Evolutionary conservation across 1,140 invertebrate species (phyloP).

Genomic region (Microplitis mediator): DNA sequence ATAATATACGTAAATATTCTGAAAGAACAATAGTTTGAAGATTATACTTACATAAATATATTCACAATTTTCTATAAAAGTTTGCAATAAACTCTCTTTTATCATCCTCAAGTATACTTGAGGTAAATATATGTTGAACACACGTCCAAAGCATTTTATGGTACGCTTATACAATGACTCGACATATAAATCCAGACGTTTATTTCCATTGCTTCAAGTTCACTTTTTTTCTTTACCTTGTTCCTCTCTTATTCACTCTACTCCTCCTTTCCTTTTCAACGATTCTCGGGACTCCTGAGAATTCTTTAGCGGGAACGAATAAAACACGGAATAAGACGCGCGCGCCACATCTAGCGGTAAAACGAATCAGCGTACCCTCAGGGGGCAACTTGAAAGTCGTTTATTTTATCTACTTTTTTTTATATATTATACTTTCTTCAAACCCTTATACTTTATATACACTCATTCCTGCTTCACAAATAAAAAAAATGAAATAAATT

Average conservation of each 20-base stretch:
- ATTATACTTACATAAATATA: neutral
- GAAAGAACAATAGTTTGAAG: neutral
- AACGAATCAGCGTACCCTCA: constrained; percentile 13
- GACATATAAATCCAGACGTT: constrained; percentile 16
- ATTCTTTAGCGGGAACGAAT: neutral
- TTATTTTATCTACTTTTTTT: neutral
- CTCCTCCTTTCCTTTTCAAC: neutral
- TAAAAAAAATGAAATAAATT: no score
- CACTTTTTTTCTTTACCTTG: neutral
- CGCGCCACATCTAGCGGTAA: constrained; percentile 5
- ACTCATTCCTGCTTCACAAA: no score
- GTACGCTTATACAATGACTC: neutral
- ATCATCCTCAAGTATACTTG: no score
- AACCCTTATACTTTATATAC: constrained; percentile 5
- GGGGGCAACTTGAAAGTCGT: constrained; percentile 1
- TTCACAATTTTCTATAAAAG: neutral
- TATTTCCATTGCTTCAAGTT: constrained; percentile 7
- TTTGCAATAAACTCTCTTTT: neutral
- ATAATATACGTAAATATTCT: neutral
- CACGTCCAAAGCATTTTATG: neutral
- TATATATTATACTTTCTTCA: neutral
- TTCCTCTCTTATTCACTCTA: neutral
- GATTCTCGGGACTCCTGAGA: neutral
- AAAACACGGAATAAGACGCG: neutral
- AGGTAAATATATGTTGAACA: no score